Base-by-base conservation (phyloP, 2,888 invertebrate species). In the Synanthedon myopaeformis region DNA sequence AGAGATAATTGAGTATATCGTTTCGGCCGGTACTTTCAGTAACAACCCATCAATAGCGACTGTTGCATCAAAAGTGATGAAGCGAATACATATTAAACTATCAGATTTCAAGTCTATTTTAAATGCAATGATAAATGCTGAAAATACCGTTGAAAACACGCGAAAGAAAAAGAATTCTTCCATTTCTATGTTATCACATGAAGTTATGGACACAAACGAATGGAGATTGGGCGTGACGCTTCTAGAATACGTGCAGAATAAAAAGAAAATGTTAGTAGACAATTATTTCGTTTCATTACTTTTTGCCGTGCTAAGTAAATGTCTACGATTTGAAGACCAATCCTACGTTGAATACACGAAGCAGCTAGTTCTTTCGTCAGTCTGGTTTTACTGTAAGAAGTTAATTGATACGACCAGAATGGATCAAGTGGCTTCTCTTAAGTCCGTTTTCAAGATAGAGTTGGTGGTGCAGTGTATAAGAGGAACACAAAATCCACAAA, bases 401-500 rank as follows among this genome's bases (percentile, higher is more conserved):
- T 82, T 91, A 58, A 79, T 82, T 1, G 71, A 81, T 51, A 72
- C 76, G 41, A 76, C 72, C 8, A 84, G 88, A 10, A 74, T 72
- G 51, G 78, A 81, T 0, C 75, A 82, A 56, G 69, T 89, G 2
- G 79, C 84, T 51, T 66, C 87, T 4, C 74, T 89, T 0, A 88
- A 89, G 54, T 77, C 83, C 10, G 69, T 90, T 23, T 88, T 89
- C 55, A 91, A 94, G 59, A 92, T 96, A 45, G 95, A 95, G 63
- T 69, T 93, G 35, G 90, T 96, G 3, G 96, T 98, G 0, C 94
- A 96, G 63, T 97, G 96, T 66, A 93, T 99, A 53, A 89, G 98
- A 60, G 92, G 93, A 3, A 96, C 97, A 0, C 93, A 94, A 68
- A 97, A 97, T 79, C 97, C 97, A 0, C 97, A 98, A 79, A 97